A percentile compares a stretch with the other conserved stretches of the same genome.
phyloP scores from a whole-genome alignment of 2,113 vertebrate species.

The Parus major region DNA sequence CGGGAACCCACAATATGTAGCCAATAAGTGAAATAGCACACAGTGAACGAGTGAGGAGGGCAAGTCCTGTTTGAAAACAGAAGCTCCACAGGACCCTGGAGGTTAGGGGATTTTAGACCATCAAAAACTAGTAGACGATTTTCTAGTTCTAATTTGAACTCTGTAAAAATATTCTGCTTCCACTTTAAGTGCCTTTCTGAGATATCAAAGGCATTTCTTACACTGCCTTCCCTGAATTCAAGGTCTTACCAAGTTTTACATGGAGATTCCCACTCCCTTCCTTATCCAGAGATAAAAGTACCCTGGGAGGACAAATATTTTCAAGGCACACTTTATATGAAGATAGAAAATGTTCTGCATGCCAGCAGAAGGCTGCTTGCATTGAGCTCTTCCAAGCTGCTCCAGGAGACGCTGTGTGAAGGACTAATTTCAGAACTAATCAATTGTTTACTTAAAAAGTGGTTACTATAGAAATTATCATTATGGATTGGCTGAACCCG shows the following conservation, averaged over 20 bases:
- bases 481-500: background rate
- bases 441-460: constrained; percentile 36
- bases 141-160: background rate
- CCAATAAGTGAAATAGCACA: fast-evolving
- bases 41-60: background rate
- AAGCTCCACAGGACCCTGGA: background rate
- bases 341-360: background rate
- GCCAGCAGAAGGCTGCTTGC: background rate
- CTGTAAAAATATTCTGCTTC: background rate
- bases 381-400: background rate
- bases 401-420: background rate
- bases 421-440: constrained; percentile 38
- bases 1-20: background rate
- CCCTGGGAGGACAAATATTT: background rate
- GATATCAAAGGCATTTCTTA: background rate
- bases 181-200: background rate
- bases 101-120: background rate
- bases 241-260: background rate
- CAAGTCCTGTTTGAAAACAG: background rate
- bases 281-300: background rate
- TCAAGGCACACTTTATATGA: background rate
- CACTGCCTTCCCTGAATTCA: background rate
- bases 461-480: constrained; percentile 49
- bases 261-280: background rate
- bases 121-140: background rate